A percentile compares a stretch with the other conserved stretches of the same genome.
phyloP scores from a whole-genome alignment of 2,888 invertebrate genomes.

The Nemotelus nigrinus region DNA sequence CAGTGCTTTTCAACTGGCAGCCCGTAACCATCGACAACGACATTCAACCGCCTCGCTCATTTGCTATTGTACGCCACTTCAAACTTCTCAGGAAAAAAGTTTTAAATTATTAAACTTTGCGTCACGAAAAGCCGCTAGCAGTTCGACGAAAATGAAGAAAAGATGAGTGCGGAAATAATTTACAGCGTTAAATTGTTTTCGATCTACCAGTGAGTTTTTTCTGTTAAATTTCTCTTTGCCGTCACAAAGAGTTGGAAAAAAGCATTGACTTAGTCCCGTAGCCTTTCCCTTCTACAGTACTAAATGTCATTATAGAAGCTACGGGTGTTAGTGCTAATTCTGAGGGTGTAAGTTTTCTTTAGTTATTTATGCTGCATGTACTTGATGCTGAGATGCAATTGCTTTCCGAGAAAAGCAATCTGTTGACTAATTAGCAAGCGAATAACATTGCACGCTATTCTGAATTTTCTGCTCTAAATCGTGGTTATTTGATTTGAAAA shows the following conservation, averaged over 20 bases:
- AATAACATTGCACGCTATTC: neutral
- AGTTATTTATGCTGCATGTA: no score
- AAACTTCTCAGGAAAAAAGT: conserved; percentile 1
- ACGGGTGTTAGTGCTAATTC: no score
- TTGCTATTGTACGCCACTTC: no score
- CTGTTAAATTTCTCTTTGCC: neutral
- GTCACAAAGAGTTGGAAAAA: neutral
- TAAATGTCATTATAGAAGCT: no score
- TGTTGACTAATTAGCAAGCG: conserved; percentile 21
- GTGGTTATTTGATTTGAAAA: neutral
- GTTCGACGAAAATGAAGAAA: neutral
- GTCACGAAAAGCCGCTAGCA: neutral
- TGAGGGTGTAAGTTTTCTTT: no score
- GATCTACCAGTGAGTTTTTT: neutral
- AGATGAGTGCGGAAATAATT: conserved; percentile 30
- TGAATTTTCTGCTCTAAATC: conserved; percentile 1
- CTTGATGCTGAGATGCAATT: no score
- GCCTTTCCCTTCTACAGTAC: no score
- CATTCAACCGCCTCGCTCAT: no score
- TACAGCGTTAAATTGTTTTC: conserved; percentile 24
- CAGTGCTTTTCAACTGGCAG: no score
- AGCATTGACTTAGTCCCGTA: neutral
- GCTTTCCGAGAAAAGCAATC: neutral
- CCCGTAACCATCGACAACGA: no score
- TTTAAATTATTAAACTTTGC: conserved; percentile 20